Conservation (phyloP, 2,888 invertebrate species). For the Folsomia manolachei region DNA sequence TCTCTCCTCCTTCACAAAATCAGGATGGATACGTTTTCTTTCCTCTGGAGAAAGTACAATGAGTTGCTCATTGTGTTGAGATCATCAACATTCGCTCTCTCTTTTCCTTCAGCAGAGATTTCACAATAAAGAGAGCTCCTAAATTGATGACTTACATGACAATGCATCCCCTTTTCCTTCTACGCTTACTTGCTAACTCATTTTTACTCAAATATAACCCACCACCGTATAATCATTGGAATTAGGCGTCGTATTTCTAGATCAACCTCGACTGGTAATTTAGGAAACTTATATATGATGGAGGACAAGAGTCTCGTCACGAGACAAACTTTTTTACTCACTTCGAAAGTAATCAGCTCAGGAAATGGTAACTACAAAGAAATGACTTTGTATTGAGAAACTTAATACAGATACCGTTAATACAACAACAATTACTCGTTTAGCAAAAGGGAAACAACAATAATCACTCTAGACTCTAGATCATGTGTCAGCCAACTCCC, state of each 20-base stretch:
- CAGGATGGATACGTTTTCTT: constrained; percentile 21
- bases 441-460: no score
- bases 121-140: constrained; percentile 5
- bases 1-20: constrained; percentile 15
- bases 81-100: constrained; percentile 15
- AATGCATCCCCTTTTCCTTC: neutral
- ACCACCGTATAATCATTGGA: no score
- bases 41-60: constrained; percentile 17
- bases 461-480: neutral
- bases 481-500: neutral
- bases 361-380: neutral
- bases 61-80: constrained; percentile 10
- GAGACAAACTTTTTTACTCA: neutral
- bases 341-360: neutral
- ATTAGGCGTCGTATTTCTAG: no score
- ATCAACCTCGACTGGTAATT: no score
- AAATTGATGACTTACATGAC: constrained; percentile 23
- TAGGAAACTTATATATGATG: no score
- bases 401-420: no score
- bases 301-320: no score
- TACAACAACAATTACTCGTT: no score
- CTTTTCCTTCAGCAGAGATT: neutral
- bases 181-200: constrained; percentile 11
- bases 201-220: constrained; percentile 4
- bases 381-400: no score